Base-by-base conservation (phyloP, 2,888 invertebrate species). In the Hecatera dysodea region DNA sequence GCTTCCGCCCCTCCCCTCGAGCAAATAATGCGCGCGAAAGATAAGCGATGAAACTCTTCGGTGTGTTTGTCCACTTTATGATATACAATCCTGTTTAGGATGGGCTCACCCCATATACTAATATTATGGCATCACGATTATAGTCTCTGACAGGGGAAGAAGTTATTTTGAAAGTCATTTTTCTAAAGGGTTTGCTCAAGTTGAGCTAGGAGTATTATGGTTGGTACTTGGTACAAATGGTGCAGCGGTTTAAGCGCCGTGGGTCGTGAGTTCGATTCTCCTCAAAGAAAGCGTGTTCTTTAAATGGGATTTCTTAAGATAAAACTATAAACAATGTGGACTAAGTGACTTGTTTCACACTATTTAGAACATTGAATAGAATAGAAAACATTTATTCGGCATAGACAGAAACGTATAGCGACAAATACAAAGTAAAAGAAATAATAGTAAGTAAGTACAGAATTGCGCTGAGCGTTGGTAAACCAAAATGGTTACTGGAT, bases 31-130 rank as follows among this genome's bases (percentile, higher is more conserved):
- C 59, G 44, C 59, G 64, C 78, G 56, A 52, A 66, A 77, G 78
- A 78, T 78, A 78, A 78, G 81, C 77, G 52, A 68, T 22, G 65
- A 81, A 81, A 75, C 63, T 80, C 60, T 67, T 42, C 69, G 46
- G 68, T 52, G 52, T 72, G 57, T 76, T 81, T 81, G 78, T 80
- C 50, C 65, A 69, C 50, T 77, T 62, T 81, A 65, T 81, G 67
- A 75, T 67, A 59, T 80, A 75, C 75, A 62, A 59, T 77, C 81
- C 53, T 63, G 42, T 62, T 62, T 59, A 50, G 65, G 39, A 50
- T 53, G 56, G 75, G 55, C 46, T 44, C 42, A 15, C 52, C 68
- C 75, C 53, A 27, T 44, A 7, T 48, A 61, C 55, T 80, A 61
- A 75, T 53, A 78, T 46, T 53, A 78, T 46, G 62, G n/a, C 44